Evolutionary conservation across 2,113 vertebrate species (phyloP), one percentile per base, ranked within the genome.

Genomic region (Sisor rabdophorus): DNA sequence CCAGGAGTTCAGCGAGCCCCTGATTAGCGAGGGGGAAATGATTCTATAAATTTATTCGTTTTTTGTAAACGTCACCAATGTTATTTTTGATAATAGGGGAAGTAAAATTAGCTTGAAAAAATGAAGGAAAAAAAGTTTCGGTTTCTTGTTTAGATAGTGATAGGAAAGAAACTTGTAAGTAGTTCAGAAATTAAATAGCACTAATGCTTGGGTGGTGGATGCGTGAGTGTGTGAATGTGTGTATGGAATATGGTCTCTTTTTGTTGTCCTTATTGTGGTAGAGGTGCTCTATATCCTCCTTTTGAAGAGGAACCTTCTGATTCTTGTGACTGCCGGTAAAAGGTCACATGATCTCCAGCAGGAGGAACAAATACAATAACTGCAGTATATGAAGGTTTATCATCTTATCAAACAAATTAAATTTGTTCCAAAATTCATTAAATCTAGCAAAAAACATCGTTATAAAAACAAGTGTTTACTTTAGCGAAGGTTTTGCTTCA

Each of bases 261-360:
- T 79, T 64, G 47, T 74, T 78, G 55, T 77, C 60, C 26, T 64
- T 54, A 55, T 47, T 56, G 81, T 70, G 73, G 52, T 56, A 19
- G 70, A 71, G 72, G 75, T 83, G 76, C 59, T 64, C 80, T 74
- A 83, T 78, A 79, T 75, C 87, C 87, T 87, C 85, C 83, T 91
- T 91, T 93, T 88, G 91, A 90, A 92, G 93, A 89, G 90, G 92
- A 94, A 95, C 92, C 91, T 92, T 92, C 89, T 90, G 91, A 89
- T 91, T 82, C 93, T 92, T 93, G 91, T 95, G 93, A 95, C 93
- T 94, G 90, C 84, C 85, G 91, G 91, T 90, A 91, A 91, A 91
- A 92, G 93, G 92, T 95, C 94, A 95, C 93, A 94, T 94, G 93
- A 94, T 91, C 88, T 82, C 89, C 90, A 88, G 81, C 86, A 91